Conservation (phyloP, 2,113 vertebrate species). For the Eubucco bourcierii region DNA sequence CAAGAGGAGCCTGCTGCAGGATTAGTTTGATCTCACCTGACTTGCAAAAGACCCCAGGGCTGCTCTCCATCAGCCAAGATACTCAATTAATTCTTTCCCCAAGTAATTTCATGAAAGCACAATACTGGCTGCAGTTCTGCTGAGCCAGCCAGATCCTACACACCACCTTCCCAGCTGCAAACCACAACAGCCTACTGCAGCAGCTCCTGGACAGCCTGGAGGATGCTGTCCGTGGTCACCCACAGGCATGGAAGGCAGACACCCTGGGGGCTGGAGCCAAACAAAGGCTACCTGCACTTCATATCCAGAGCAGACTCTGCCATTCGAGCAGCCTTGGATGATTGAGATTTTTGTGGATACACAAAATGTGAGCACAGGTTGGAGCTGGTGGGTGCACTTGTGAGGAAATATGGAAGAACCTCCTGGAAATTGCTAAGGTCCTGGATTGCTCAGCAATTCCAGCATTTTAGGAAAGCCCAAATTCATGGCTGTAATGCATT, state of each 20-base stretch:
- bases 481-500: not conserved
- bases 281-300: not conserved
- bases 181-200: not conserved
- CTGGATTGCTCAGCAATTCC: not conserved
- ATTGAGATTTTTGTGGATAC: not conserved
- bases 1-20: not conserved
- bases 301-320: not conserved
- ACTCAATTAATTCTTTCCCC: not conserved
- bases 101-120: constrained; percentile 22
- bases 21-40: constrained; percentile 13
- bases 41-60: not conserved
- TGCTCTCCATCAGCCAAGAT: not conserved
- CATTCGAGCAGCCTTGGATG: not conserved
- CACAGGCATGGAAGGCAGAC: not conserved
- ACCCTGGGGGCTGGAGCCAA: not conserved
- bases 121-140: constrained; percentile 29
- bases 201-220: not conserved
- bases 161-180: not conserved
- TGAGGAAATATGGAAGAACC: not conserved
- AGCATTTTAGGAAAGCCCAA: not conserved
- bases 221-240: not conserved
- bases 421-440: not conserved
- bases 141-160: constrained; percentile 5
- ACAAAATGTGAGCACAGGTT: not conserved
- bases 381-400: not conserved